These are phyloP conservation scores for Rhyzopertha dominica DNA, from an alignment of 1,140 invertebrate species.

Conservation along the genomic window DNA sequence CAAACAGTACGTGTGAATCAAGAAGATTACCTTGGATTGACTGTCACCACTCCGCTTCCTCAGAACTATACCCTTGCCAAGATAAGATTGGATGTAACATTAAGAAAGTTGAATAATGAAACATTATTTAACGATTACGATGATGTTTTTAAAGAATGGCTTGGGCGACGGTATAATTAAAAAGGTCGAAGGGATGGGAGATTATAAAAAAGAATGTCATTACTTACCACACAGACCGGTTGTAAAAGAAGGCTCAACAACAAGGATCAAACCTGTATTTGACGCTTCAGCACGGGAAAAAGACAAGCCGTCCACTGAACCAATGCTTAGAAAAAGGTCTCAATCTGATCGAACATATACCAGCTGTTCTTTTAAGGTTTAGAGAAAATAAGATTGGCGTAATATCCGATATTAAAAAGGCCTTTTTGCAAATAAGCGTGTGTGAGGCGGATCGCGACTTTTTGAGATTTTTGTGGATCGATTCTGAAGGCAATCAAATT, in stretches of 20 bases:
- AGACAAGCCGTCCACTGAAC: constrained; percentile 37
- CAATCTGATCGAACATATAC: constrained; percentile 39
- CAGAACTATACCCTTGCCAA: no score
- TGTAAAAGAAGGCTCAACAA: constrained; percentile 11
- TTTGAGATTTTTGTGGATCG: constrained; percentile 33
- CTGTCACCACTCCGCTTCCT: no score
- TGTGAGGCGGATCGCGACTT: constrained; percentile 27
- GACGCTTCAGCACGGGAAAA: constrained; percentile 22
- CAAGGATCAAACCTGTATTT: constrained; percentile 12
- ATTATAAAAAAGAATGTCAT: no score
- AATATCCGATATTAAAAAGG: constrained; percentile 41
- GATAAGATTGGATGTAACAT: no score
- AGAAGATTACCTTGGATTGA: constrained; percentile 10
- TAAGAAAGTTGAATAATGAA: no score
- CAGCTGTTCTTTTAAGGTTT: constrained; percentile 40
- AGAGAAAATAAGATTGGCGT: constrained; percentile 35
- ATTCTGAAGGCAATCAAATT: constrained; percentile 13
- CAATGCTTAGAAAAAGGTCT: constrained; percentile 37
- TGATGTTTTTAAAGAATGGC: constrained; percentile 14
- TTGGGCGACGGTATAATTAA: constrained; percentile 8
- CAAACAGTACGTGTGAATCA: constrained; percentile 1
- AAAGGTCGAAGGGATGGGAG: not conserved
- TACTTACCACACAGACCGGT: constrained; percentile 17
- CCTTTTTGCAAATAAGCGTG: constrained; percentile 39
- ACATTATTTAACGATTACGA: no score